phyloP scores from a whole-genome alignment of 2,113 vertebrate genomes.

The Craseonycteris thonglongyai region DNA sequence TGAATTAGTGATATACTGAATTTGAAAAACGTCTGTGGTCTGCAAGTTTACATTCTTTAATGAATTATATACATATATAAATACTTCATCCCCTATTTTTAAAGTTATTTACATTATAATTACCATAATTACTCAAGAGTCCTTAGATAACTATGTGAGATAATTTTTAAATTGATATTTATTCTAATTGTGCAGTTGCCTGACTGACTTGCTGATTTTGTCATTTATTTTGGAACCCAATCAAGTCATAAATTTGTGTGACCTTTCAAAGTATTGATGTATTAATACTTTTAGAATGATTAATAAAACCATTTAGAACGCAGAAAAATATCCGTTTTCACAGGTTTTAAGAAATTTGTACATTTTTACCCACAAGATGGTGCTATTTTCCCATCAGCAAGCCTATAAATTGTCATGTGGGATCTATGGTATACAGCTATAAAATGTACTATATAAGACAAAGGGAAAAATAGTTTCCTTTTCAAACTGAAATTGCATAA shows the following conservation, averaged over 20 bases:
- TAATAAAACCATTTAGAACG: neutral
- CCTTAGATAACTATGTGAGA: neutral
- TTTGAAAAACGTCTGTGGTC: neutral
- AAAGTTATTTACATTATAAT: neutral
- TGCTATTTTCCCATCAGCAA: constrained; percentile 52
- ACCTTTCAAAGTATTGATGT: neutral
- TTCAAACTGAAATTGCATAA: neutral
- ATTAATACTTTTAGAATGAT: neutral
- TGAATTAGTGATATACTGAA: neutral
- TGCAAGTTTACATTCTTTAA: neutral
- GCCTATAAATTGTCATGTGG: neutral
- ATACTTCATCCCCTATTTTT: neutral
- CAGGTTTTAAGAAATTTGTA: neutral
- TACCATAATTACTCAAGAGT: neutral
- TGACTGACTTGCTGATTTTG: neutral
- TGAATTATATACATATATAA: neutral
- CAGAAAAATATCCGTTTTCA: neutral
- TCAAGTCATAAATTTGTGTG: neutral
- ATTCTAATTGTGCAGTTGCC: neutral
- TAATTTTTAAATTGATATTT: neutral
- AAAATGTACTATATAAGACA: neutral
- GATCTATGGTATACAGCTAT: neutral
- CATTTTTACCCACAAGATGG: constrained; percentile 69
- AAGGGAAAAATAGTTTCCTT: neutral
- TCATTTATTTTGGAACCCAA: neutral